Evolutionary conservation across 2,888 invertebrate genomes (phyloP), one percentile per base, ranked within the genome.

Genomic region (Papilio elwesi): DNA sequence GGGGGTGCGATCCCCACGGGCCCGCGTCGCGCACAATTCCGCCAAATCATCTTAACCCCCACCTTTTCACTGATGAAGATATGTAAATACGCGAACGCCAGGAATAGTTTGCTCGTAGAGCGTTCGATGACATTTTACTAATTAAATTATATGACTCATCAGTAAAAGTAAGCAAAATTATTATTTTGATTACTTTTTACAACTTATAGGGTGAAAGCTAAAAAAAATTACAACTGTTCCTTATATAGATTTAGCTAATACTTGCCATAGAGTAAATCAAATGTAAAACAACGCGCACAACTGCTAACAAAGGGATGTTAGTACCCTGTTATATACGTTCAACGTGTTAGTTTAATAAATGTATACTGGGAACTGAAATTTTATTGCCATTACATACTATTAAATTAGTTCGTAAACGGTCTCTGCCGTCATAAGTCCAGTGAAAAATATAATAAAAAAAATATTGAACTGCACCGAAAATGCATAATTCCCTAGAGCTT

Each of bases 11-110:
- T 15, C 68, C 68, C 64, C 55, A 59, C 64, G 71, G 72, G 66
- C 76, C 76, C 76, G 62, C 53, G 79, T 71, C 83, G 86, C 85
- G 84, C 83, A 83, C 88, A 84, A 85, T 87, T 87, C 82, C 85
- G 85, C 84, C 86, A 85, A 89, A 90, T 91, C 90, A 92, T 92
- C 92, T 91, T 92, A 87, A 89, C 92, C 91, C 71, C 82, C 85
- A 82, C 87, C 84, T 86, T 88, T 87, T 84, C 85, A 79, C 85
- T 87, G 90, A 90, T 90, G 87, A 92, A 91, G 92, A 92, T 92
- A 92, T 90, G 92, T 84, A 89, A 92, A 92, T 90, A 81, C 80
- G 82, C 79, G 78, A 77, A 81, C 68, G 47, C 80, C 77, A 78
- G 81, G 83, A 86, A 86, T 87, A 87, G 85, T 86, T 84, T 81